Percentiles rank a stretch among this genome's conserved stretches.
phyloP scores from a whole-genome alignment of 2,113 vertebrate genomes.

The Oncorhynchus gorbuscha region DNA sequence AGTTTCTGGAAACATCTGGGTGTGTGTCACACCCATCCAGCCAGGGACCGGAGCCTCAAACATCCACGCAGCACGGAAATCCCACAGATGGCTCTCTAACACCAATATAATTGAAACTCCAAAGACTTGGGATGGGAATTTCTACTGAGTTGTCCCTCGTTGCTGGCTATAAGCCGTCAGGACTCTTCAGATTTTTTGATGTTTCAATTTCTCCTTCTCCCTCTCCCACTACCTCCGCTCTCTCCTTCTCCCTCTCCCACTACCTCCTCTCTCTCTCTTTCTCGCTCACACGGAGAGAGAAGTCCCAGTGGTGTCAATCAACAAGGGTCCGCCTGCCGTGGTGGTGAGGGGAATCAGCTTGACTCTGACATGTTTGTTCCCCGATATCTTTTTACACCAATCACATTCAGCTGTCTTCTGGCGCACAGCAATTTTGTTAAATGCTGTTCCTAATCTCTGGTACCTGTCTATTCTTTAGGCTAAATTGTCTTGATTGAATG shows the following conservation, averaged over 20 bases:
- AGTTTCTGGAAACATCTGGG: background rate
- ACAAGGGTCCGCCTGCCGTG: slow-evolving; percentile 46
- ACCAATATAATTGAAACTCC: too few relatives aligned
- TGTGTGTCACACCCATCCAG: background rate
- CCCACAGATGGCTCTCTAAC: slow-evolving; percentile 10
- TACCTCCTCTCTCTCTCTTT: slow-evolving; percentile 3
- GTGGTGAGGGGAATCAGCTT: slow-evolving; percentile 60
- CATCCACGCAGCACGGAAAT: background rate
- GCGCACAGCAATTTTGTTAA: slow-evolving; percentile 43
- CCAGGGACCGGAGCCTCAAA: background rate
- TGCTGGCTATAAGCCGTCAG: too few relatives aligned
- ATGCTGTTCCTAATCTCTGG: slow-evolving; percentile 55
- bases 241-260: slow-evolving; percentile 16
- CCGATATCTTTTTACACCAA: slow-evolving; percentile 68
- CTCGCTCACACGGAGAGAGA: slow-evolving; percentile 48
- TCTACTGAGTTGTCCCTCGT: too few relatives aligned
- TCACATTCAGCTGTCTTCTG: slow-evolving; percentile 60
- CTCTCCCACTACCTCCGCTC: slow-evolving; percentile 27
- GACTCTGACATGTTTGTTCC: slow-evolving; percentile 54
- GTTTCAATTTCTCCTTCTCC: slow-evolving; percentile 11
- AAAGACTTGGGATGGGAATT: too few relatives aligned
- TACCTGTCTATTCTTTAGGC: background rate
- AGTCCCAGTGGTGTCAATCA: slow-evolving; percentile 67
- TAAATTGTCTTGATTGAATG: slow-evolving; percentile 24
- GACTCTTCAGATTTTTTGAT: background rate